Base-by-base conservation (phyloP, 2,888 invertebrate species). In the Cryptocephalus primarius region DNA sequence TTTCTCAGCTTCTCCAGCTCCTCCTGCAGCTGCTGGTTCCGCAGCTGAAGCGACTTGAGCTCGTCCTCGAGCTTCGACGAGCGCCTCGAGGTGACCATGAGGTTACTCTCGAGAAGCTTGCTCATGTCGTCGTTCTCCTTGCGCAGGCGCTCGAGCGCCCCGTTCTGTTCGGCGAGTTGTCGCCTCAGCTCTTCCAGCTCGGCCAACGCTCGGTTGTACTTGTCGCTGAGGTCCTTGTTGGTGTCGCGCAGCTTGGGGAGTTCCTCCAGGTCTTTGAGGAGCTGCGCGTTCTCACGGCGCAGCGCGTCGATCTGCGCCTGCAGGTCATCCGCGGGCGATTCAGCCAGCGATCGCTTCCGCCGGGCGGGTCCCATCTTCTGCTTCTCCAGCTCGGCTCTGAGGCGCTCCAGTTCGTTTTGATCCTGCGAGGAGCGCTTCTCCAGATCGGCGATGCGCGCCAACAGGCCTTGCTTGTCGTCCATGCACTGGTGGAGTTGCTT, bases 51-150 rank as follows among this genome's bases (percentile, higher is more conserved):
- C 32, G 13, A 13, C 9, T 54, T 55, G 31, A 60, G 33, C 14
- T 58, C 54, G 31, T 40, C 48, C 52, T 60, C 59, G 12, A 60
- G 36, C 40, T 52, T 53, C 3, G 54, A 54, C 40, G 49, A 51
- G 40, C 55, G 50, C 13, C 50, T 46, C 8, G 55, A 46, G 8
- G 52, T 48, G 6, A 52, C 52, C 8, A 51, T 48, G n/a, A 58
- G 51, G 42, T 54, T 55, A 32, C 52, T 53, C 22, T 51, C 49
- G 33, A 61, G 34, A 48, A 59, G 48, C 40, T 57, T 55, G 36
- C 58, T 56, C 36, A 61, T 46, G 32, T 55, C 58, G 11, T 53
- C 57, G 22, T 58, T 62, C 54, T 61, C 61, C 12, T 50, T 48
- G 39, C 45, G 48, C 8, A 47, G 31, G 9, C 39, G 40, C 44